Evolutionary conservation across 2,113 vertebrate genomes (phyloP), one percentile per base, ranked within the genome.

Genomic region (Himantopus leucocephalus): DNA sequence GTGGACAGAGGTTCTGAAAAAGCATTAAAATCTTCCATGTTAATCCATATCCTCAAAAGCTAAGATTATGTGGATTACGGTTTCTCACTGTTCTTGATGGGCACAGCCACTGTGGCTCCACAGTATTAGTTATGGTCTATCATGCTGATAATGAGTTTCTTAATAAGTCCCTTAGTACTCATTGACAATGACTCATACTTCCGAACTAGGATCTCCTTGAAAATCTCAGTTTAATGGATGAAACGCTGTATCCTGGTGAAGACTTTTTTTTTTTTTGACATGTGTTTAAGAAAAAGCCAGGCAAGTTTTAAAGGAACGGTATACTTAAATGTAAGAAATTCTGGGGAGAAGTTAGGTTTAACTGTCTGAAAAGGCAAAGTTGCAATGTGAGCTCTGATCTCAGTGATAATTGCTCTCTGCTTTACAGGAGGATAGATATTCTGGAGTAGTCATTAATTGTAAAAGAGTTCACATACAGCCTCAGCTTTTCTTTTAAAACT

Each of bases 91-190:
- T 64, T 93, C 32, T 50, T 86, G 84, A 60, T 81, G 62, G 87
- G 59, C 87, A 48, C 70, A 95, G 96, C 91, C 92, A 70, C 29
- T 50, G 91, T 85, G 87, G 84, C 95, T 96, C 92, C 95, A 79
- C 62, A 59, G 58, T 52, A 91, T 97, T 96, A 93, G 94, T 94
- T 96, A 91, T 63, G 92, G 95, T 92, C 89, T 94, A 58, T 97
- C 96, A 74, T 62, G 92, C 81, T 91, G 89, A 85, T 96, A 96
- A 97, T 96, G 96, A 96, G 92, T 66, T 94, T 88, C 96, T 91
- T 95, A 96, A 96, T 96, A 94, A 97, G 92, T 94, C 95, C 95
- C 95, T 92, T 50, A 94, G 95, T 90, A 92, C 94, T 88, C 74
- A 29, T 71, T 96, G 92, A 59, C 84, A 94, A 60, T 97, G 94